Evolutionary conservation across 2,888 invertebrate species (phyloP).

Genomic region (Drosophila cracens): DNA sequence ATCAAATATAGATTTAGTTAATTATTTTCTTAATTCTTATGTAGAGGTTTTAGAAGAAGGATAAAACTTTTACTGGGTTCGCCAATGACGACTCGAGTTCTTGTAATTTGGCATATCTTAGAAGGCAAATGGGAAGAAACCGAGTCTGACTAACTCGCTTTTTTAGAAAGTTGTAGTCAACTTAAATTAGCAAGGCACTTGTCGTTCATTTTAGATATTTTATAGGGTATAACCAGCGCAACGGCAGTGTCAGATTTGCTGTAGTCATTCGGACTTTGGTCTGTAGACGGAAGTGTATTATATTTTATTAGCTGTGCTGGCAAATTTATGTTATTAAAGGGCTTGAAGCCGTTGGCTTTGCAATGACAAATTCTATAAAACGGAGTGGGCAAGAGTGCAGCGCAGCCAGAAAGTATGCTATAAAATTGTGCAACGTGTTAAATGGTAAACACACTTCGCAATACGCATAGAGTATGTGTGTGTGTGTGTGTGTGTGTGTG

Average conservation of each 20-base stretch:
- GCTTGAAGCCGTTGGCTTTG: slow-evolving; percentile 43
- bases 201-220: not conserved
- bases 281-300: slow-evolving; percentile 67
- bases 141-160: not conserved
- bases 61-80: not conserved
- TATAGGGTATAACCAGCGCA: slow-evolving; percentile 24
- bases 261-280: slow-evolving; percentile 42
- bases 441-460: slow-evolving; percentile 34
- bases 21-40: not conserved
- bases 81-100: not conserved
- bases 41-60: not conserved
- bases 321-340: slow-evolving; percentile 63
- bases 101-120: not conserved
- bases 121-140: not conserved
- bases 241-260: slow-evolving; percentile 21
- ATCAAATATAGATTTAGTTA: not conserved
- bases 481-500: slow-evolving; percentile 4
- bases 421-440: slow-evolving; percentile 49
- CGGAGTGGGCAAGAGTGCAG: not conserved
- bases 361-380: slow-evolving; percentile 51
- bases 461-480: slow-evolving; percentile 13
- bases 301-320: slow-evolving; percentile 68
- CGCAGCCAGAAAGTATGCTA: slow-evolving; percentile 52
- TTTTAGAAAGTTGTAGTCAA: not conserved
- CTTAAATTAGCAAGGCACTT: not conserved